Conservation (phyloP, 2,888 invertebrate species). For the Drosophila borborema region DNA sequence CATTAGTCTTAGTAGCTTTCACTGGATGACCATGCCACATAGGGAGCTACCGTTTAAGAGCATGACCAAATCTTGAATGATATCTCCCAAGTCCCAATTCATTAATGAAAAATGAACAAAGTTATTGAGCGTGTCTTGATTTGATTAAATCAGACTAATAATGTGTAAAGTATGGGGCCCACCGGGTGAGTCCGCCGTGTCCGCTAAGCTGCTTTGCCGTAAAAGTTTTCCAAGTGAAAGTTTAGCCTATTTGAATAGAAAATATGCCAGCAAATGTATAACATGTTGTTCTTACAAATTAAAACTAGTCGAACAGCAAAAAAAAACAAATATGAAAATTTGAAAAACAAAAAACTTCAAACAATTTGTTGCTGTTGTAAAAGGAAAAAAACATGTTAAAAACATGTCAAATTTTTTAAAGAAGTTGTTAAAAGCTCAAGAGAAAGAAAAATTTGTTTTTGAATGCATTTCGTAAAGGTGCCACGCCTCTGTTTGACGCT, state of each 20-base stretch:
- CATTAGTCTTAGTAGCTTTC: constrained; percentile 60
- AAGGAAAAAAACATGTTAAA: constrained; percentile 54
- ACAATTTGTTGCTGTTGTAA: constrained; percentile 42
- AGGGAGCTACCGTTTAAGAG: constrained; percentile 63
- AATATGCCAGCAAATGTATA: constrained; percentile 41
- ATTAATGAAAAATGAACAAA: constrained; percentile 71
- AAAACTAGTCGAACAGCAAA: constrained; percentile 36
- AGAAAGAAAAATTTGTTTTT: constrained; percentile 40
- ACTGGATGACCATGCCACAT: constrained; percentile 36
- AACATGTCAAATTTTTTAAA: constrained; percentile 59
- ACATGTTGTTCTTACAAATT: constrained; percentile 63
- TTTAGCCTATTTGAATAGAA: constrained; percentile 61
- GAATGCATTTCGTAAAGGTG: constrained; percentile 50
- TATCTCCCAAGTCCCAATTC: constrained; percentile 57
- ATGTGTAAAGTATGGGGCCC: constrained; percentile 75
- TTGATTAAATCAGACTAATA: constrained; percentile 77
- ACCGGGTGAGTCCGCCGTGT: constrained; percentile 55
- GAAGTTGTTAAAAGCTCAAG: constrained; percentile 60
- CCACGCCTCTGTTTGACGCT: constrained; percentile 45
- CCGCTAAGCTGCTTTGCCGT: constrained; percentile 57
- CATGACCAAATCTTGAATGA: constrained; percentile 34
- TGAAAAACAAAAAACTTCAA: constrained; percentile 10
- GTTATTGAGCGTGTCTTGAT: constrained; percentile 71
- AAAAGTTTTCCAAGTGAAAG: constrained; percentile 78
- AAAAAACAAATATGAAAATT: constrained; percentile 47